Conservation (phyloP, 2,888 invertebrate species). For the Lasioglossum malachurum region DNA sequence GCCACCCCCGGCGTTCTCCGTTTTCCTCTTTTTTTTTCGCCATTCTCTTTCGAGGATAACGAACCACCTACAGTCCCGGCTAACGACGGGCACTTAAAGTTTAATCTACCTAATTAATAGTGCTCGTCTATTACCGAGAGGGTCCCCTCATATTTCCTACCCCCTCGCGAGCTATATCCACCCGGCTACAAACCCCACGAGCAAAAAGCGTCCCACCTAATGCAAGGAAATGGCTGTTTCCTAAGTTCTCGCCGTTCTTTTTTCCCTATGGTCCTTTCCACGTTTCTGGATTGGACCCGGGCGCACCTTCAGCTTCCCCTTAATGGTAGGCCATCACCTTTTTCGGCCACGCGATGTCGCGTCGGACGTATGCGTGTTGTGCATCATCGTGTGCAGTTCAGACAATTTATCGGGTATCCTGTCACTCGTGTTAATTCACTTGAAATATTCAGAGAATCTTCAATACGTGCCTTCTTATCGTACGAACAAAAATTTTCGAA, state of each 20-base stretch:
- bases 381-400: not conserved
- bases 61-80: conserved; percentile 68
- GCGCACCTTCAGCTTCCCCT: conserved; percentile 32
- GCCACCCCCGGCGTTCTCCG: not conserved
- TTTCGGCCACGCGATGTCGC: not conserved
- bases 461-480: too few relatives aligned
- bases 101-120: conserved; percentile 83
- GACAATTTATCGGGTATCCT: not conserved
- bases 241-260: conserved; percentile 73
- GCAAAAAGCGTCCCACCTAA: conserved; percentile 74
- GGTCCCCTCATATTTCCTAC: conserved; percentile 77
- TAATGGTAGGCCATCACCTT: conserved; percentile 19
- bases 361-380: not conserved
- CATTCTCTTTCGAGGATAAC: conserved; percentile 66
- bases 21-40: conserved; percentile 42
- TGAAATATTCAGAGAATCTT: too few relatives aligned
- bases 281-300: conserved; percentile 24
- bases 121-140: conserved; percentile 79
- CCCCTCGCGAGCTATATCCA: conserved; percentile 66
- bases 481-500: too few relatives aligned
- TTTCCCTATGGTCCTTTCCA: conserved; percentile 26
- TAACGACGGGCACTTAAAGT: conserved; percentile 79
- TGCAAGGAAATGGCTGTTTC: conserved; percentile 77
- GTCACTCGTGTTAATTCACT: not conserved
- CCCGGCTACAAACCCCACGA: conserved; percentile 58